Base-by-base conservation (phyloP, 2,113 vertebrate genomes). In the Meleagris gallopavo region DNA sequence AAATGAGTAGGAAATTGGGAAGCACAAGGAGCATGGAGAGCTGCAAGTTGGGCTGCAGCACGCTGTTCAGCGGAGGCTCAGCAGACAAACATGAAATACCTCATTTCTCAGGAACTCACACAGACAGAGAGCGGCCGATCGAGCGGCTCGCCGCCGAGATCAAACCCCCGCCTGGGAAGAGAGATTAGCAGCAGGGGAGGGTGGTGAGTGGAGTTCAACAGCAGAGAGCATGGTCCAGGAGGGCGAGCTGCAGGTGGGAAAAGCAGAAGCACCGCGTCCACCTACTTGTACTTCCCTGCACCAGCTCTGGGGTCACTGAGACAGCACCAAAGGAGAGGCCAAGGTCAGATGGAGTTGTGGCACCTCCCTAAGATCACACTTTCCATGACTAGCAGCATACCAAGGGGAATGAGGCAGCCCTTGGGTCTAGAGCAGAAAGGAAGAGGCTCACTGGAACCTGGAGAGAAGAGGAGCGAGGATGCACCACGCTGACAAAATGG, bases 31-130 rank as follows among this genome's bases (percentile, higher is more conserved):
- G 71, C 65, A 14, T 17, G 40, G 72, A 77, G 94, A 92, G 76
- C 69, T 88, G 81, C 86, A 91, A 95, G 76, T 76, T 97, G 97
- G 90, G 96, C 92, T 86, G 85, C 55, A 83, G 41, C 2, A 2
- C 50, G 46, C 24, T 5, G 3, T 94, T 97, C 90, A 60, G 94
- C 32, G 3, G 16, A 94, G 95, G 74, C 86, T 97, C 94, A 95
- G 95, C 85, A 86, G 93, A 93, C 94, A 97, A 92, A 97, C 96
- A 95, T 76, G 92, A 96, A 97, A 96, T 96, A 97, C 79, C 94
- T 97, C 94, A 97, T 96, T 97, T 90, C 90, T 97, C 78, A 97
- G 97, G 97, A 97, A 96, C 96, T 97, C 83, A 13, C 43, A 22
- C 86, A 95, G 93, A 93, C 96, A 74, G 79, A 93, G 82, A 19